Conservation (phyloP, 2,888 invertebrate genomes). For the Ceriagrion tenellum region DNA sequence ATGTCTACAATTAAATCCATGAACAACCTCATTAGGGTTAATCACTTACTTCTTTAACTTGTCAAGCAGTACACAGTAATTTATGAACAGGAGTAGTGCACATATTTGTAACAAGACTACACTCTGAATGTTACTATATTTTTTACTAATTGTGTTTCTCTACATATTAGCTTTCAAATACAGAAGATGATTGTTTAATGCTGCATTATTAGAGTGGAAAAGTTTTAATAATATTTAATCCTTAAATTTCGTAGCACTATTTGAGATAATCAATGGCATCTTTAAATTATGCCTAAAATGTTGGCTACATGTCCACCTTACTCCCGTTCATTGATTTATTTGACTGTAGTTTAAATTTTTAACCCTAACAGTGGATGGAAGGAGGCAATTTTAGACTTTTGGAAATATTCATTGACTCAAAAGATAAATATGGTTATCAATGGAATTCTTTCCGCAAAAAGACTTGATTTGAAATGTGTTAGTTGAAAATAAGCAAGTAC, state of each 20-base stretch:
- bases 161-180: slow-evolving; percentile 65
- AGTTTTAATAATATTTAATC: slow-evolving; percentile 45
- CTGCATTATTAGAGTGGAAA: slow-evolving; percentile 57
- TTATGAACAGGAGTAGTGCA: slow-evolving; percentile 66
- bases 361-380: slow-evolving; percentile 63
- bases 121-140: slow-evolving; percentile 54
- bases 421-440: background rate
- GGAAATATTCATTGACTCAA: slow-evolving; percentile 18
- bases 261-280: slow-evolving; percentile 32
- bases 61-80: slow-evolving; percentile 64
- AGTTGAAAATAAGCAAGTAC: slow-evolving; percentile 3
- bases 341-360: slow-evolving; percentile 54
- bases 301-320: slow-evolving; percentile 59
- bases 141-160: slow-evolving; percentile 56
- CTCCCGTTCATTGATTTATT: slow-evolving; percentile 59
- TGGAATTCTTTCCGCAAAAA: background rate
- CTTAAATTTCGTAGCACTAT: slow-evolving; percentile 50
- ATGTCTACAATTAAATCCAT: slow-evolving; percentile 63
- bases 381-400: slow-evolving; percentile 67
- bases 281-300: slow-evolving; percentile 52
- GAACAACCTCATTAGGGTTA: slow-evolving; percentile 62
- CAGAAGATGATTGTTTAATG: slow-evolving; percentile 59
- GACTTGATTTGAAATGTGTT: background rate
- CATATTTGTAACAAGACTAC: slow-evolving; percentile 61
- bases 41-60: slow-evolving; percentile 56